phyloP scores from a whole-genome alignment of 2,888 invertebrate genomes.

The Eucera pruinosa region DNA sequence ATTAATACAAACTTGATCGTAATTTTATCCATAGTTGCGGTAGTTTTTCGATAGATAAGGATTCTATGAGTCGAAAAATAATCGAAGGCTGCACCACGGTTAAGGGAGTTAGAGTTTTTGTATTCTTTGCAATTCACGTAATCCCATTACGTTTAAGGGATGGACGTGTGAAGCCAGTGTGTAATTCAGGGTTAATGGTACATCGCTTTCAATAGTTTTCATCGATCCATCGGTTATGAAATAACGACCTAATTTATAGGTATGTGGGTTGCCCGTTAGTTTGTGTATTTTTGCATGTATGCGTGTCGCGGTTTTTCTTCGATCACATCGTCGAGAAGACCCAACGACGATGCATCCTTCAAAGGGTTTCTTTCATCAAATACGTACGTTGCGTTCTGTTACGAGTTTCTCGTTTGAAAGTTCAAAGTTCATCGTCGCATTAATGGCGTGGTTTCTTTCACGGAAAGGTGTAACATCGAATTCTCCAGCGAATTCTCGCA shows the following conservation, averaged over 20 bases:
- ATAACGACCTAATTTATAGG: constrained; percentile 56
- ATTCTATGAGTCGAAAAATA: too few relatives aligned
- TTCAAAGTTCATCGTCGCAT: constrained; percentile 53
- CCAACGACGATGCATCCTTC: constrained; percentile 19
- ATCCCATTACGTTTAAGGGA: not conserved
- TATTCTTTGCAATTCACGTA: not conserved
- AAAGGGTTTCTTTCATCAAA: constrained; percentile 43
- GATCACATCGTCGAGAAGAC: constrained; percentile 18
- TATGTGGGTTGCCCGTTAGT: constrained; percentile 15
- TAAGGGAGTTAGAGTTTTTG: too few relatives aligned
- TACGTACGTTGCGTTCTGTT: constrained; percentile 13
- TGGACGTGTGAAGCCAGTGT: not conserved
- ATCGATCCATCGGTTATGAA: constrained; percentile 54
- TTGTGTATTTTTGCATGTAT: too few relatives aligned
- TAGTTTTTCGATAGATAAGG: too few relatives aligned
- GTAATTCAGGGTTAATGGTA: constrained; percentile 15
- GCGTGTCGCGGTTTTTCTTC: constrained; percentile 14
- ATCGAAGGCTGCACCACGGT: too few relatives aligned
- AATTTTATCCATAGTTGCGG: too few relatives aligned
- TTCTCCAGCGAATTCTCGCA: not conserved
- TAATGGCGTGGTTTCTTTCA: not conserved
- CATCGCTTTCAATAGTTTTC: constrained; percentile 40
- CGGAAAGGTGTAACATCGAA: not conserved
- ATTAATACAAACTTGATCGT: too few relatives aligned
- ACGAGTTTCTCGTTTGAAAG: constrained; percentile 37